Base-by-base conservation (phyloP, 2,113 vertebrate genomes). In the Alosa alosa region DNA sequence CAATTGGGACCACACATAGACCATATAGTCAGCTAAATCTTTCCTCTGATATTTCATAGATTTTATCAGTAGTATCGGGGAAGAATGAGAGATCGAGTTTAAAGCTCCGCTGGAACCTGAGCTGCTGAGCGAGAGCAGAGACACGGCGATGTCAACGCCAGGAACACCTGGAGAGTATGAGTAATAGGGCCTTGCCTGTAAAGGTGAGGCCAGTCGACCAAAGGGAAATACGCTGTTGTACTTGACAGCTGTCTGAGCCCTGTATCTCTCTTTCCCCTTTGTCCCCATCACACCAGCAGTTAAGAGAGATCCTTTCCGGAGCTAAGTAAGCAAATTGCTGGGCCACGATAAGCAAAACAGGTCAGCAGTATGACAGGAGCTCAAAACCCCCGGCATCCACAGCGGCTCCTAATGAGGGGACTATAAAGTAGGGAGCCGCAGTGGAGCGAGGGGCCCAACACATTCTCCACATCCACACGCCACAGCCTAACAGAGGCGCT, bases 261-360 rank as follows among this genome's bases (percentile, higher is more conserved):
- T 18, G 4, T 78, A 78, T 78, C 72, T 78, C 72, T 39, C 36
- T 17, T 39, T 78, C 72, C 72, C 72, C 72, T 39, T 78, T 78
- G 72, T 78, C 72, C 13, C 72, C 72, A 78, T 78, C 72, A 78
- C 39, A 31, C 72, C 31, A 11, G 88, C 64, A 81, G 78, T 84
- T 78, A 49, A 88, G 86, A 89, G 60, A 0, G 0, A 89, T 83
- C 88, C 78, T 87, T n/a, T 81, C 83, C 20, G 84, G 78, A 83
- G 85, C 47, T 82, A 85, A 83, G 46, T 60, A 92, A 89, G 81
- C 55, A 83, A 7, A 18, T 87, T 87, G 81, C 85, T 6, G 89
- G 81, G 87, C 89, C 86, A 0, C 72, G 68, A 82, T 87, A 84
- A 89, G 88, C 60, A 60, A 86, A 92, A 45, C 13, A 87, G 84